phyloP scores from a whole-genome alignment of 1,140 invertebrate species.

The Drosophila subobscura region DNA sequence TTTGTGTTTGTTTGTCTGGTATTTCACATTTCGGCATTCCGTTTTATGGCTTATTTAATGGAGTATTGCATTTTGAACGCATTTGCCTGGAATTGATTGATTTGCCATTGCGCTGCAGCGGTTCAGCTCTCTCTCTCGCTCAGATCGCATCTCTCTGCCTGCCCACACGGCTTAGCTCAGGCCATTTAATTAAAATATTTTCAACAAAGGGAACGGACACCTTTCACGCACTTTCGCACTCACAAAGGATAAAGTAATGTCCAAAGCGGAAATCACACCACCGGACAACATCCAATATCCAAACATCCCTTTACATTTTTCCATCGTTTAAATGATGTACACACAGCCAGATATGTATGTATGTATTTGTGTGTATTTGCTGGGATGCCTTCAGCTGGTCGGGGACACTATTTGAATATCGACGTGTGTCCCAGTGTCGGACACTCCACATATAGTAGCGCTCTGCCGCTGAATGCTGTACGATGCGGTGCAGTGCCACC shows the following conservation, averaged over 20 bases:
- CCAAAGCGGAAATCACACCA: constrained; percentile 72
- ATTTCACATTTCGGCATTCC: constrained; percentile 15
- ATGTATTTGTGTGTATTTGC: constrained; percentile 24
- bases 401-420: constrained; percentile 67
- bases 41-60: constrained; percentile 46
- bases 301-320: constrained; percentile 63
- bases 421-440: constrained; percentile 61
- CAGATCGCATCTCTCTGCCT: not conserved
- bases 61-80: constrained; percentile 50
- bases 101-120: constrained; percentile 22
- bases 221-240: constrained; percentile 38
- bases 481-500: not conserved
- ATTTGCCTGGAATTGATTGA: constrained; percentile 49
- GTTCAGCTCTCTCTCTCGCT: not conserved
- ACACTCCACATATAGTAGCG: constrained; percentile 30
- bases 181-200: constrained; percentile 50
- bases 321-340: constrained; percentile 61
- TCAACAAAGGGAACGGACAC: constrained; percentile 45
- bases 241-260: constrained; percentile 60
- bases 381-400: constrained; percentile 24
- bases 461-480: not conserved
- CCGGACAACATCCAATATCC: constrained; percentile 61
- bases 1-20: not conserved
- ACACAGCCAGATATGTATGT: too few species aligned
- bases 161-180: constrained; percentile 44